Conservation (phyloP, 1,140 invertebrate species). For the Lordiphosa clarofinis region DNA sequence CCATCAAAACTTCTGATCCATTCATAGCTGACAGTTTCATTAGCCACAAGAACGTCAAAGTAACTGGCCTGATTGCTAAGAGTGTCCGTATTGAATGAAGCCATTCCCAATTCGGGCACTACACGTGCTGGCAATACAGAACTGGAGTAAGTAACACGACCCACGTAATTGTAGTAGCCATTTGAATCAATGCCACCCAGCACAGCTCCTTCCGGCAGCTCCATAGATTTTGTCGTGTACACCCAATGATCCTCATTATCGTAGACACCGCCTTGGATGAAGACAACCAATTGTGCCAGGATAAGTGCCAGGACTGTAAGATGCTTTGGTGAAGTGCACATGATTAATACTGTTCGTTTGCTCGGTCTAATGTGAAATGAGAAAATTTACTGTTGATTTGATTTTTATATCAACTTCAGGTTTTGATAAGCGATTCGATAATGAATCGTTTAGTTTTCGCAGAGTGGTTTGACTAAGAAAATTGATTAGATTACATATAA, state of each 20-base stretch:
- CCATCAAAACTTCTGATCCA: slow-evolving; percentile 54
- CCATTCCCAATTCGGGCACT: slow-evolving; percentile 28
- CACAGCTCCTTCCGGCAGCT: slow-evolving; percentile 33
- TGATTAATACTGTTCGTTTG: slow-evolving; percentile 8
- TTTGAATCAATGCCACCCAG: slow-evolving; percentile 34
- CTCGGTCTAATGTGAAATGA: too few species aligned
- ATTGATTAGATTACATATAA: too few species aligned
- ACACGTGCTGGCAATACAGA: slow-evolving; percentile 42
- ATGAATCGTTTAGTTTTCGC: too few species aligned
- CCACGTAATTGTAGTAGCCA: slow-evolving; percentile 51
- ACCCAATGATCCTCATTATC: slow-evolving; percentile 40
- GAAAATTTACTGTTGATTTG: too few species aligned
- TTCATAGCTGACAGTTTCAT: slow-evolving; percentile 39
- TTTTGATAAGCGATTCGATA: too few species aligned
- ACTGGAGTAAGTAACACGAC: slow-evolving; percentile 13
- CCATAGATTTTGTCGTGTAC: slow-evolving; percentile 3
- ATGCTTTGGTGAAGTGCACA: slow-evolving; percentile 20
- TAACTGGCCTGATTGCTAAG: neutral
- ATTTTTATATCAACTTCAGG: too few species aligned
- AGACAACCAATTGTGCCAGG: slow-evolving; percentile 26
- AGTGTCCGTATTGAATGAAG: slow-evolving; percentile 33
- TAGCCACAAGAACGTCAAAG: slow-evolving; percentile 37
- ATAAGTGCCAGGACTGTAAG: slow-evolving; percentile 14
- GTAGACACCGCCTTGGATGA: slow-evolving; percentile 35
- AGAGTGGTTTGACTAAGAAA: too few species aligned